Evolutionary conservation across 2,797 vertebrate genomes (phyloP).

Genomic region (Acanthurus tractus): DNA sequence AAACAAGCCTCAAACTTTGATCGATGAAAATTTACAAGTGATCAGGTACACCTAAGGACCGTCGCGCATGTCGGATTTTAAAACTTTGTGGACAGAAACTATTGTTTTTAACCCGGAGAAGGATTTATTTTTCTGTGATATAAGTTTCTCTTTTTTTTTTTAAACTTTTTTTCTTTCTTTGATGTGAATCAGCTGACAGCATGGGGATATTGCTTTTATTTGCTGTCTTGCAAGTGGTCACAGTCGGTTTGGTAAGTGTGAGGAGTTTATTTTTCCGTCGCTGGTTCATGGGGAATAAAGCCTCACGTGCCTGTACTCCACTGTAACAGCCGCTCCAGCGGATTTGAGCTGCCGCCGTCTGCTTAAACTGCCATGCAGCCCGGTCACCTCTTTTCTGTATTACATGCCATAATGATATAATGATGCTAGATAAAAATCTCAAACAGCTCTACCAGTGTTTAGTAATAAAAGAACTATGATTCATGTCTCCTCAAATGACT

Average conservation of each 20-base stretch:
- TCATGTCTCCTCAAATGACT: background rate
- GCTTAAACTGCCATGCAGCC: background rate
- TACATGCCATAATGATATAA: slow-evolving; percentile 14
- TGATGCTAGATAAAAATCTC: too few relatives aligned
- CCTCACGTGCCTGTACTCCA: slow-evolving; percentile 31
- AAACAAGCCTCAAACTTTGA: slow-evolving; percentile 55
- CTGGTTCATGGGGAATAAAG: slow-evolving; percentile 21
- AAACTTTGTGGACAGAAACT: slow-evolving; percentile 49
- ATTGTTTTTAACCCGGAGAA: slow-evolving; percentile 38
- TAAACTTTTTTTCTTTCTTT: slow-evolving; percentile 5
- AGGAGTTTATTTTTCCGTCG: background rate
- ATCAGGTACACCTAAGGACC: slow-evolving; percentile 40
- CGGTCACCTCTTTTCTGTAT: background rate
- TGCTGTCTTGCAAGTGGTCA: slow-evolving; percentile 61
- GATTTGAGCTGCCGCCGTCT: slow-evolving; percentile 21
- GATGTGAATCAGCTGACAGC: slow-evolving; percentile 59
- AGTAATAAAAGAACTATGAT: background rate
- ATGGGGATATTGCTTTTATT: slow-evolving; percentile 80
- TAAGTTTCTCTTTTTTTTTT: background rate
- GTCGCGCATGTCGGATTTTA: slow-evolving; percentile 51
- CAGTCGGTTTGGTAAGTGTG: slow-evolving; percentile 77
- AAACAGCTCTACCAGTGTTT: background rate
- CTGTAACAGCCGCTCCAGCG: background rate
- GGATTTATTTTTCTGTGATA: slow-evolving; percentile 53
- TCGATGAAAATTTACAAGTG: slow-evolving; percentile 59